A percentile compares a stretch with the other conserved stretches of the same genome.
Evolutionary conservation across 1,140 invertebrate species (phyloP).

Genomic region (Meloidogyne chitwoodi): DNA sequence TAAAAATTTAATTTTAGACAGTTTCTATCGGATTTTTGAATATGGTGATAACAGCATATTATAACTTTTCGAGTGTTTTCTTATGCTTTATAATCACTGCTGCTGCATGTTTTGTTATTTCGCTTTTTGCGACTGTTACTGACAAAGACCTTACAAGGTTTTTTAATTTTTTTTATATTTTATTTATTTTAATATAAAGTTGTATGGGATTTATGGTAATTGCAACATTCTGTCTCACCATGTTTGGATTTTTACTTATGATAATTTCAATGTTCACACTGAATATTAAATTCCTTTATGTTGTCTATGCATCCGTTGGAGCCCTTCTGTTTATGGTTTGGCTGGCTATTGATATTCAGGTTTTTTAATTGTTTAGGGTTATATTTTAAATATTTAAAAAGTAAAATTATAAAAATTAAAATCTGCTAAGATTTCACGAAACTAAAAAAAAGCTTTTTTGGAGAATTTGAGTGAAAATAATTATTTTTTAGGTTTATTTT

Average conservation of each 20-base stretch:
- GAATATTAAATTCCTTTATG: constrained; percentile 38
- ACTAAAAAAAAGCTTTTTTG: too few relatives aligned
- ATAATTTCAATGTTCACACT: constrained; percentile 24
- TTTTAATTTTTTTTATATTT: background rate
- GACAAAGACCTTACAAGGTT: constrained; percentile 49
- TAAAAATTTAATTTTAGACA: constrained; percentile 23
- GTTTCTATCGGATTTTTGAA: constrained; percentile 43
- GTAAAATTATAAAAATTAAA: too few relatives aligned
- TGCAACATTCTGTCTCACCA: constrained; percentile 52
- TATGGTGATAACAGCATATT: constrained; percentile 16
- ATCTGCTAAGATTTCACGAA: too few relatives aligned
- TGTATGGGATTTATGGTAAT: constrained; percentile 55
- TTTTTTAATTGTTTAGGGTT: too few relatives aligned
- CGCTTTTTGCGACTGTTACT: constrained; percentile 52
- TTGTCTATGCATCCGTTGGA: constrained; percentile 49
- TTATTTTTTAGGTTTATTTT: too few relatives aligned
- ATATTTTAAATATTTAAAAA: too few relatives aligned
- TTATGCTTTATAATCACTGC: constrained; percentile 52
- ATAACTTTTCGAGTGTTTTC: constrained; percentile 31
- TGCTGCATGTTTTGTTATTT: constrained; percentile 46
- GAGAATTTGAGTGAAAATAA: too few relatives aligned
- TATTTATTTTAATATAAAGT: constrained; percentile 1
- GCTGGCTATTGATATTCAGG: constrained; percentile 69
- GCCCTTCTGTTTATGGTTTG: constrained; percentile 62
- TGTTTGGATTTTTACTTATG: constrained; percentile 48